Evolutionary conservation across 2,888 invertebrate genomes (phyloP).

Genomic region (Coelinius sp.): DNA sequence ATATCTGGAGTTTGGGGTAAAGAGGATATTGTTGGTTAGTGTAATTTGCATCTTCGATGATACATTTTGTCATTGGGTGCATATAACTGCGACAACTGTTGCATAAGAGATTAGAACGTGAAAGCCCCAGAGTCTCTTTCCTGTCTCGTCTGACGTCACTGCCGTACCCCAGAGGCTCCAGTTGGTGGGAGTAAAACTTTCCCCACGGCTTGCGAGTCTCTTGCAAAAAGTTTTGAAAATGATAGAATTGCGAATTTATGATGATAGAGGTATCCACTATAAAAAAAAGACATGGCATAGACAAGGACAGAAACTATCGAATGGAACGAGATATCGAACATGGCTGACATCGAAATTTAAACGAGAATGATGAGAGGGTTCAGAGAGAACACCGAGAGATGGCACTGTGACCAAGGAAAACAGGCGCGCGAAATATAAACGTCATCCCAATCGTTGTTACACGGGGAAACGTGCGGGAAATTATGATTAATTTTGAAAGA

Average conservation of each 20-base stretch:
- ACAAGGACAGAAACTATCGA: too few relatives aligned
- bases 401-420: too few relatives aligned
- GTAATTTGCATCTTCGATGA: not conserved
- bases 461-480: too few relatives aligned
- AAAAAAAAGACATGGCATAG: too few relatives aligned
- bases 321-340: too few relatives aligned
- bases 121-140: slow-evolving; percentile 60
- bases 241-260: slow-evolving; percentile 24
- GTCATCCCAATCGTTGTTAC: too few relatives aligned
- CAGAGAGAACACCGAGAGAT: too few relatives aligned
- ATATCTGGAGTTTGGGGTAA: not conserved
- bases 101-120: slow-evolving; percentile 71
- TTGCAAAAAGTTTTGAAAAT: slow-evolving; percentile 13
- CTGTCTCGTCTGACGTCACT: slow-evolving; percentile 68
- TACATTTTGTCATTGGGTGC: slow-evolving; percentile 26
- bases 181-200: slow-evolving; percentile 62
- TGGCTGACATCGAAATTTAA: too few relatives aligned
- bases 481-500: too few relatives aligned
- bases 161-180: slow-evolving; percentile 46
- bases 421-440: too few relatives aligned
- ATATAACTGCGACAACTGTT: slow-evolving; percentile 56
- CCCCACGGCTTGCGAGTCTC: slow-evolving; percentile 51
- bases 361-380: too few relatives aligned
- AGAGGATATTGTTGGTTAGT: not conserved
- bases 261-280: too few relatives aligned